Evolutionary conservation across 1,140 invertebrate species (phyloP), one percentile per base, ranked within the genome.

Genomic region (Pseudomyrmex gracilis): DNA sequence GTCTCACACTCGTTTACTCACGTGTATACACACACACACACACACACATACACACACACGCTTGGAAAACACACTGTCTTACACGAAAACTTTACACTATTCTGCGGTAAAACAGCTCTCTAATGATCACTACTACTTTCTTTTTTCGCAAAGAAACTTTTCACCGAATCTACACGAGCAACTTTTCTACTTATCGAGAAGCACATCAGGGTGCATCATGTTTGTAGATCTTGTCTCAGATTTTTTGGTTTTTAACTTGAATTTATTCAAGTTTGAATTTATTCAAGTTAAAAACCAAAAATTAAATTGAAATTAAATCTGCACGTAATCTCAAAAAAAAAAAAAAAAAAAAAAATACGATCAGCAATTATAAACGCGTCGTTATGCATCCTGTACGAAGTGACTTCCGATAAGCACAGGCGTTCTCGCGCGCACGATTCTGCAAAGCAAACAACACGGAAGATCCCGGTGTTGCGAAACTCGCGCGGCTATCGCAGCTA

Each of bases 61-160:
- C 66, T 77, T 77, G 47, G 49, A 51, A 13, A 7, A 71, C n/a
- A 80, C 63, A 84, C 63, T 13, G 34, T 34, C 34, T 12, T 66
- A 83, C 74, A 82, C 86, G 66, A 73, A 67, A 66, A 84, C 74
- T 80, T 45, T 1, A 20, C 20, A 0, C 71, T 24, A 45, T 22
- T 68, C 13, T 57, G 8, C 13, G 15, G 7, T 34, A 34, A 34
- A 20, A 43, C 74, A 17, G 8, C 45, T 63, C 1, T 20, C 1
- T 20, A 76, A 24, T 10, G n/a, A 45, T 60, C 70, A 13, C 51
- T 20, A 24, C 13, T n/a, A n/a, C n/a, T n/a, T 61, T 63, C 20
- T 15, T 3, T 3, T 17, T 12, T 3, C 22, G 24, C 34, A 34
- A 45, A n/a, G 17, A 58, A 58, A 22, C 20, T 20, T 22, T 24